These are phyloP conservation scores for Helogale parvula DNA, from an alignment of 2,113 vertebrate genomes.

Conservation along the genomic window DNA sequence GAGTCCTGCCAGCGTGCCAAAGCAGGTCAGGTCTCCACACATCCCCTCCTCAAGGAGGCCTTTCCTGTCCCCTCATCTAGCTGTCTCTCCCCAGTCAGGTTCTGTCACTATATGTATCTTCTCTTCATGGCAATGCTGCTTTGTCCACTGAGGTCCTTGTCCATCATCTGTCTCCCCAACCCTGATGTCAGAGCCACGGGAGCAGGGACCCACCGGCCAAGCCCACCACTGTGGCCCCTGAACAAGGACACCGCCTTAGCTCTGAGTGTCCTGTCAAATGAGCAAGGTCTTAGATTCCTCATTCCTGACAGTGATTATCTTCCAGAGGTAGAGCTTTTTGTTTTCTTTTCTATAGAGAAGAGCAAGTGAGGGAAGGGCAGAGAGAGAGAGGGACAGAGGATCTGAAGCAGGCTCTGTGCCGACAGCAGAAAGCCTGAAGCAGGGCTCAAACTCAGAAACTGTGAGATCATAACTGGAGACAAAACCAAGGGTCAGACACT, in stretches of 20 bases:
- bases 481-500: too few species aligned
- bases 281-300: neutral
- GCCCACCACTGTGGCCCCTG: neutral
- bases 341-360: too few species aligned
- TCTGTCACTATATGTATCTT: neutral
- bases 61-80: neutral
- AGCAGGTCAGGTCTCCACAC: neutral
- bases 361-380: too few species aligned
- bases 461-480: too few species aligned
- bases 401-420: too few species aligned
- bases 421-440: too few species aligned
- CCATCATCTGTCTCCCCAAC: neutral
- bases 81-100: rapidly evolving
- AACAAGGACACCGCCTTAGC: neutral
- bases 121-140: neutral
- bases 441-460: too few species aligned
- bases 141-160: neutral
- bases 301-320: neutral
- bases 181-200: too few species aligned
- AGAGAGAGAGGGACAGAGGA: too few species aligned
- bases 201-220: neutral
- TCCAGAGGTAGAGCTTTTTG: neutral
- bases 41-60: neutral
- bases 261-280: neutral
- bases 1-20: neutral